Evolutionary conservation across 2,888 invertebrate species (phyloP), one percentile per base, ranked within the genome.

Genomic region (Amphipyra tragopoginis): DNA sequence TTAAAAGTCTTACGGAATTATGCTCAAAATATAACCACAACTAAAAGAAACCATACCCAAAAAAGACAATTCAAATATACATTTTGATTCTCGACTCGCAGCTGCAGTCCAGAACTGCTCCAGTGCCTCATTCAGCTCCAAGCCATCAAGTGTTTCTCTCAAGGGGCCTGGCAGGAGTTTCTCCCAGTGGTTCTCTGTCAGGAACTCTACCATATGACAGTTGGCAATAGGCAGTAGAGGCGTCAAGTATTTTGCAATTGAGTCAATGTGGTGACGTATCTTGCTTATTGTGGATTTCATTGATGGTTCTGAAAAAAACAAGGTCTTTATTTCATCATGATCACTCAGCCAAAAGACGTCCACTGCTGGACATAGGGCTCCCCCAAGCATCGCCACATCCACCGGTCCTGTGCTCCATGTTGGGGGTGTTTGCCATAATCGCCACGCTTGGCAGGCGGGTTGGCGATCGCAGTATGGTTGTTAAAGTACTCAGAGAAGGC

Each of bases 171-270:
- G 96, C 10, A 98, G 82, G 65, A 95, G 93, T 5, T 79, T 94
- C 0, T 95, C 85, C 96, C 97, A 98, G 58, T 96, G 95, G 45
- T 96, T 90, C 9, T 96, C 92, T 0, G 96, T 97, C 47, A 98
- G 74, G 60, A 93, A 93, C 65, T 94, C 93, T 0, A 94, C 97
- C 96, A 98, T 97, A 85, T 98, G 98, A 74, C 97, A 97, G 86
- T 97, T 97, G 0, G 96, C 95, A 33, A 98, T 88, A 0, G 96
- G 94, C 66, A 96, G 88, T 43, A 96, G 90, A 0, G 96, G 96
- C 15, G 94, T 89, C 15, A 97, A 86, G 86, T 95, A 97, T 10
- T 86, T 80, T 0, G 96, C 83, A 10, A 96, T 88, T 2, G 87
- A 83, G 57, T 96, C 95, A 29, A 96, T 84, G 50, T 95, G 91